A percentile compares a stretch with the other conserved stretches of the same genome.
phyloP scores from a whole-genome alignment of 2,797 vertebrate genomes.

The Spea hammondii region DNA sequence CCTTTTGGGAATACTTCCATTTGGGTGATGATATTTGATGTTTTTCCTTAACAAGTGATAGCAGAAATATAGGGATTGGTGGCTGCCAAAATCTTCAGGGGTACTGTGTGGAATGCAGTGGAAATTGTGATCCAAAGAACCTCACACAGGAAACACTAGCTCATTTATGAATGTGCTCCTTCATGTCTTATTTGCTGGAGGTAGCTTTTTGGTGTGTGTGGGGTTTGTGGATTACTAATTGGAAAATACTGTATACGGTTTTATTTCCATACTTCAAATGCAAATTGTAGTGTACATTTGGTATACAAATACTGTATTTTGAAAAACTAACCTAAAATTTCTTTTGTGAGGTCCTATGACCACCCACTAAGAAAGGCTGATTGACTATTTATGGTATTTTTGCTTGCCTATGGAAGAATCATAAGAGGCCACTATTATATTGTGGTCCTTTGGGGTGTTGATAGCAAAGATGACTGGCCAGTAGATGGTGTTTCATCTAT shows the following conservation, averaged over 20 bases:
- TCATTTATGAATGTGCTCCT: conserved; percentile 50
- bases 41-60: conserved; percentile 21
- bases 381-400: conserved; percentile 45
- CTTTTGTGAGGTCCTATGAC: conserved; percentile 31
- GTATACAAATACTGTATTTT: conserved; percentile 43
- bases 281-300: conserved; percentile 46
- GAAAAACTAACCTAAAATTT: conserved; percentile 34
- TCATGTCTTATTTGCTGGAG: conserved; percentile 48
- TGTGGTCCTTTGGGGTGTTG: conserved; percentile 25
- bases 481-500: background rate
- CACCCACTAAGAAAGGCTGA: conserved; percentile 44
- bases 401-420: conserved; percentile 27
- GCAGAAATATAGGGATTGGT: conserved; percentile 30
- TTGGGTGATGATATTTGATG: too few relatives aligned
- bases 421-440: conserved; percentile 31
- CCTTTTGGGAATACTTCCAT: too few relatives aligned
- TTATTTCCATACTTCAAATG: conserved; percentile 51
- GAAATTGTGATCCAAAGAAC: conserved; percentile 42
- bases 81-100: conserved; percentile 38
- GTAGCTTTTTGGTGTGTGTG: conserved; percentile 43
- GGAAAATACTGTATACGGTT: conserved; percentile 47
- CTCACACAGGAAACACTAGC: conserved; percentile 43
- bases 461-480: conserved; percentile 30
- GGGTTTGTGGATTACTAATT: conserved; percentile 51
- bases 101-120: conserved; percentile 41